These are phyloP conservation scores for Darevskia mixta DNA, from an alignment of 2,797 vertebrate species.

Conservation along the genomic window DNA sequence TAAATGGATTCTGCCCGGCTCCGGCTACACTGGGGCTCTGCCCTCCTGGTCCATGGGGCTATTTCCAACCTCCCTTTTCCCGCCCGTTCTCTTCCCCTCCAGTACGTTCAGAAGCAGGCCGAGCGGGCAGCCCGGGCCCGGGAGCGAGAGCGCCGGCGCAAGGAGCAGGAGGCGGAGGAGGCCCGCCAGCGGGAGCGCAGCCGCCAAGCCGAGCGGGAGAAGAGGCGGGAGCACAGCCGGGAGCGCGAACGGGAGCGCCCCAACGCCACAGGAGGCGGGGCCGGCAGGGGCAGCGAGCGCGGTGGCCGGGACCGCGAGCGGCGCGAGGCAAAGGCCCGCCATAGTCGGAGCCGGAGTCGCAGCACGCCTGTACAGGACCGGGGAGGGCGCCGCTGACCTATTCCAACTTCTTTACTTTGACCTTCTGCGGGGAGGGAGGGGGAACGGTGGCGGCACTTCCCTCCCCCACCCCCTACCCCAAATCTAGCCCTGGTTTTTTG, in stretches of 20 bases:
- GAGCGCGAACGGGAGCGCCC: slow-evolving; percentile 65
- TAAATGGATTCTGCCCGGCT: background rate
- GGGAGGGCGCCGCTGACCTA: slow-evolving; percentile 83
- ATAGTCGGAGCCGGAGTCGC: slow-evolving; percentile 86
- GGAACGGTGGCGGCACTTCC: background rate
- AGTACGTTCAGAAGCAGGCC: slow-evolving; percentile 85
- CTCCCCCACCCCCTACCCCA: background rate
- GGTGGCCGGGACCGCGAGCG: slow-evolving; percentile 71
- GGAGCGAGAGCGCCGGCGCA: slow-evolving; percentile 85
- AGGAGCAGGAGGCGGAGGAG: slow-evolving; percentile 85
- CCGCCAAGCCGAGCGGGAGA: slow-evolving; percentile 83
- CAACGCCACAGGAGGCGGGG: slow-evolving; percentile 58
- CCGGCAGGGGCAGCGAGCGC: slow-evolving; percentile 62
- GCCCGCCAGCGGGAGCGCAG: slow-evolving; percentile 77
- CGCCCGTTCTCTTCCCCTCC: background rate
- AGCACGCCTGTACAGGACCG: slow-evolving; percentile 86
- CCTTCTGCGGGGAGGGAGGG: background rate
- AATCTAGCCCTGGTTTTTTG: background rate
- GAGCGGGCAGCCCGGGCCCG: slow-evolving; percentile 88
- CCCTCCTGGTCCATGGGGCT: background rate
- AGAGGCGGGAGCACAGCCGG: slow-evolving; percentile 75
- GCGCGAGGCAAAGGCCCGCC: slow-evolving; percentile 73
- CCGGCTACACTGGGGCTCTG: no score
- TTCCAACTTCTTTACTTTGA: slow-evolving; percentile 13
- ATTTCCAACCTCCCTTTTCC: background rate